Evolutionary conservation across 2,113 vertebrate species (phyloP), one percentile per base, ranked within the genome.

Genomic region (Gnathonemus longibarbis): DNA sequence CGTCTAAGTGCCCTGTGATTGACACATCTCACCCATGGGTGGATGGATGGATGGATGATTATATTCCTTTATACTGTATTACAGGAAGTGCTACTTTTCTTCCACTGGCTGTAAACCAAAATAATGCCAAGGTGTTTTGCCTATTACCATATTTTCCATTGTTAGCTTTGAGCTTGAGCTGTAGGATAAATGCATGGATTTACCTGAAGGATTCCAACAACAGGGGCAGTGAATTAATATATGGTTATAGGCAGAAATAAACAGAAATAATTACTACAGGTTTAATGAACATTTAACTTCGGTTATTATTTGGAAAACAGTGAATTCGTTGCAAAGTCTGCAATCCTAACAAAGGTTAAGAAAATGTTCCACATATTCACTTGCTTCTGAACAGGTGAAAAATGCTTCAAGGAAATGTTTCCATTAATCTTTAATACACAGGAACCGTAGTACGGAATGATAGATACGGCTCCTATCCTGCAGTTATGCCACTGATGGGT

Each of bases 311-410:
- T n/a, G 45, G 45, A 84, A 39, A 84, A 24, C 83, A 84, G 19
- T 46, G 21, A 45, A 84, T 39, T 45, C 9, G 46, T 10, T 48
- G 83, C 83, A 46, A 8, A 84, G 83, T 2, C 77, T 45, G 39
- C 0, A 84, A 84, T 48, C 45, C 21, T 48, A 6, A 10, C 39
- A n/a, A 48, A 84, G 39, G 39, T 84, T 24, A 24, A n/a, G 45
- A 84, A 84, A 84, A 84, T 21, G 83, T 84, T 42, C 83, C 83
- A 46, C 31, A 35, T 15, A 35, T 88, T 70, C 62, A 88, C n/a
- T 88, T 27, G 87, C 87, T 48, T 66, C 87, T 88, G 53, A 88
- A 53, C 56, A 88, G 87, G 87, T 88, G 45, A 70, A 46, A 58
- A 88, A 88, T 62, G 58, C 53, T 70, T 66, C 21, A 45, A 88